phyloP scores from a whole-genome alignment of 2,797 vertebrate genomes.

The Sibirionetta formosa region DNA sequence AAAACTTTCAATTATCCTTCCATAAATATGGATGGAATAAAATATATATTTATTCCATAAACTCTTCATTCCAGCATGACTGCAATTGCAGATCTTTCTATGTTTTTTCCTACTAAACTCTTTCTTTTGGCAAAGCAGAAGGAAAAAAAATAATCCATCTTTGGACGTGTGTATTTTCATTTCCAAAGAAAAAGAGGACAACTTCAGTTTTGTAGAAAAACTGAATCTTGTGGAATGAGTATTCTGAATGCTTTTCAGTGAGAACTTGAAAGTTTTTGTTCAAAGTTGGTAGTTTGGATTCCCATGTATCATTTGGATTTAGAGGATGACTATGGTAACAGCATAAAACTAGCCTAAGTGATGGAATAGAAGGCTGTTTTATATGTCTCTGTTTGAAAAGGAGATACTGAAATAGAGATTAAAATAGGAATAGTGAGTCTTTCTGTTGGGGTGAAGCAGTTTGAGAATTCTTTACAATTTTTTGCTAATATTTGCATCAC shows the following conservation, averaged over 20 bases:
- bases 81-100: not conserved
- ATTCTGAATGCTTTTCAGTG: not conserved
- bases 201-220: not conserved
- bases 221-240: not conserved
- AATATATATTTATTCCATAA: conserved; percentile 29
- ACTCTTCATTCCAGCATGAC: not conserved
- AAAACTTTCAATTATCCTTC: conserved; percentile 37
- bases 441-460: not conserved
- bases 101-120: not conserved
- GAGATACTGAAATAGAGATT: not conserved
- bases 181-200: not conserved
- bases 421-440: not conserved
- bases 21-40: conserved; percentile 48
- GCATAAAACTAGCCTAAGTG: not conserved
- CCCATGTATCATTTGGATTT: not conserved
- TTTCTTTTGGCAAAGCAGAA: not conserved
- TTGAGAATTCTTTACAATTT: not conserved
- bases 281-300: not conserved
- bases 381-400: not conserved
- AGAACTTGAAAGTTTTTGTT: not conserved
- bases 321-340: not conserved
- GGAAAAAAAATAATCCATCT: not conserved
- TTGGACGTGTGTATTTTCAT: not conserved
- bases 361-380: not conserved
- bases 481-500: not conserved